phyloP scores from a whole-genome alignment of 2,113 vertebrate genomes.

The Hyaena hyaena region DNA sequence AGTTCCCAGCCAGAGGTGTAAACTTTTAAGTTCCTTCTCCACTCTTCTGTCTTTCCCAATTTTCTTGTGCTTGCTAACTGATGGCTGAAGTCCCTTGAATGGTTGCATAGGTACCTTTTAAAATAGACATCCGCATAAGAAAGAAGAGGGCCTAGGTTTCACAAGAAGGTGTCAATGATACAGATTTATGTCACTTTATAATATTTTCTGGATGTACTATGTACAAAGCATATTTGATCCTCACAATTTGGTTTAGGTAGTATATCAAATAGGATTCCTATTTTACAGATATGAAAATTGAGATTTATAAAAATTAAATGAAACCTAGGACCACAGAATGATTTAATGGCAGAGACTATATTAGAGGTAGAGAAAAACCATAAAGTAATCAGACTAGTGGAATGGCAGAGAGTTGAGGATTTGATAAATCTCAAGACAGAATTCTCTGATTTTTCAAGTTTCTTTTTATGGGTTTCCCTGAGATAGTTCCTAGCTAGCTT shows the following conservation, averaged over 20 bases:
- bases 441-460: not conserved
- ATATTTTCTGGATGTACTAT: slow-evolving; percentile 17
- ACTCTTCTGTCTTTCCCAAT: not conserved
- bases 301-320: slow-evolving; percentile 4
- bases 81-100: not conserved
- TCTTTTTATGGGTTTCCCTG: not conserved
- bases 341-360: not conserved
- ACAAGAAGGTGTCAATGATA: not conserved
- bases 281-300: not conserved
- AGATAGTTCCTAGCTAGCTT: not conserved
- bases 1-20: not conserved
- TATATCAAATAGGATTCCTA: not conserved
- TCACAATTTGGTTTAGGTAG: not conserved
- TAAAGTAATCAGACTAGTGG: not conserved
- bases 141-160: not conserved
- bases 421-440: not conserved
- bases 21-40: not conserved
- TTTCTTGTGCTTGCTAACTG: not conserved
- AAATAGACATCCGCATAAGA: not conserved
- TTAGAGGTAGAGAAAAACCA: not conserved
- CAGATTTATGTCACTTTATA: not conserved
- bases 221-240: not conserved
- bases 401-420: not conserved
- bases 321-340: not conserved
- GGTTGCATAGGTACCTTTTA: not conserved